These are phyloP conservation scores for Pachydiplax longipennis DNA, from an alignment of 2,888 invertebrate genomes.

Conservation along the genomic window DNA sequence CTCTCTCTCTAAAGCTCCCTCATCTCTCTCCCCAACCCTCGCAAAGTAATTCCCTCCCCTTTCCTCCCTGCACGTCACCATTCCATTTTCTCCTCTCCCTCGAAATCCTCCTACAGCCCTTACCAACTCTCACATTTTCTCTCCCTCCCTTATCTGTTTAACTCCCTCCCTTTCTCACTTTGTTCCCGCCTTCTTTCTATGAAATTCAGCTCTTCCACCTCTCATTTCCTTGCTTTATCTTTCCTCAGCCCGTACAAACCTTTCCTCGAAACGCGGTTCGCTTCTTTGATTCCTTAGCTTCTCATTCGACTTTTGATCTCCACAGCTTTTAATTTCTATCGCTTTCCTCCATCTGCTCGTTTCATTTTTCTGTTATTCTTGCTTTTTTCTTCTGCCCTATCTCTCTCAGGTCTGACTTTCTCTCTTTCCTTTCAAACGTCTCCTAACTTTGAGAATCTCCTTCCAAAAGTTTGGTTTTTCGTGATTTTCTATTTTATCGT, in stretches of 20 bases:
- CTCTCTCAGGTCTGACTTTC: background rate
- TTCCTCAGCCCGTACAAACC: background rate
- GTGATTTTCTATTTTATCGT: background rate
- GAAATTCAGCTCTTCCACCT: background rate
- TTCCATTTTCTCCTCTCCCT: background rate
- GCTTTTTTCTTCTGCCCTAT: background rate
- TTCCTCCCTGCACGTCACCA: background rate
- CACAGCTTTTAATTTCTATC: slow-evolving; percentile 33
- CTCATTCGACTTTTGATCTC: slow-evolving; percentile 36
- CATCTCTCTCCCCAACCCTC: background rate
- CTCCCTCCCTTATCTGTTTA: background rate
- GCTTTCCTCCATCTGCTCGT: background rate
- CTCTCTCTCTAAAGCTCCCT: background rate
- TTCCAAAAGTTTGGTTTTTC: background rate
- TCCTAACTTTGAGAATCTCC: background rate
- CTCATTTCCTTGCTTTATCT: background rate
- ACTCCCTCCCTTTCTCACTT: background rate
- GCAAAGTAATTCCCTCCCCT: background rate
- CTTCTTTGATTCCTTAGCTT: background rate
- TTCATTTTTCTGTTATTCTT: background rate
- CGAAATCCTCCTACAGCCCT: background rate
- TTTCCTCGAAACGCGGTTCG: background rate
- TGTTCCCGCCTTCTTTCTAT: background rate
- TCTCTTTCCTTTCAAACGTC: background rate
- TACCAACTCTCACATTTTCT: background rate